Conservation (phyloP, 2,113 vertebrate genomes). For the Eidolon helvum region DNA sequence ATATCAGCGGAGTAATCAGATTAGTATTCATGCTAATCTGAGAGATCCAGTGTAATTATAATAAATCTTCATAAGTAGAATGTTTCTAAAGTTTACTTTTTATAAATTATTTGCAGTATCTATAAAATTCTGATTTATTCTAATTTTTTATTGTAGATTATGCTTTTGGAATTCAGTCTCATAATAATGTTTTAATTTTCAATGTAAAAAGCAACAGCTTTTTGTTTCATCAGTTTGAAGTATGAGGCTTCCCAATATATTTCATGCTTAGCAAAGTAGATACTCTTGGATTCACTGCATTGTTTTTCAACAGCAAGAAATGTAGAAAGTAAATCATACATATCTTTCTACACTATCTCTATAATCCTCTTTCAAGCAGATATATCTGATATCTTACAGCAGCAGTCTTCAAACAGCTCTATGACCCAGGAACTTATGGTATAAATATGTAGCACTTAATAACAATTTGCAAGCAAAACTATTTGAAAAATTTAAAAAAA, state of each 20-base stretch:
- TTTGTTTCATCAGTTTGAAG: background rate
- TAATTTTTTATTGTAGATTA: constrained; percentile 11
- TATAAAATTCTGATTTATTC: constrained; percentile 16
- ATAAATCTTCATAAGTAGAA: background rate
- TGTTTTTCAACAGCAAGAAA: constrained; percentile 37
- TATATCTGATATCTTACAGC: background rate
- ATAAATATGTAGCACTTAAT: background rate
- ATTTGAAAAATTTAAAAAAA: background rate
- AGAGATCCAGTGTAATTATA: background rate
- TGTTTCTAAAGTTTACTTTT: background rate
- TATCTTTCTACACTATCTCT: background rate
- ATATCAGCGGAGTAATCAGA: background rate
- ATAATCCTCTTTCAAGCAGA: background rate
- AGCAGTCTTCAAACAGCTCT: constrained; percentile 12
- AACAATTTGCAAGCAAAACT: background rate
- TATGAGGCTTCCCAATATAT: background rate
- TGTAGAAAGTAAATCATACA: background rate
- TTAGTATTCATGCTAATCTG: background rate
- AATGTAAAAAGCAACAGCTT: background rate
- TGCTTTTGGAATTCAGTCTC: background rate
- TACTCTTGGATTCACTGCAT: background rate
- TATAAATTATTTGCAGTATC: background rate
- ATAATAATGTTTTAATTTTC: background rate
- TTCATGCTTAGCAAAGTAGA: background rate
- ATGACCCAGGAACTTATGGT: background rate